phyloP scores from a whole-genome alignment of 2,113 vertebrate genomes.

The Salminus brasiliensis region DNA sequence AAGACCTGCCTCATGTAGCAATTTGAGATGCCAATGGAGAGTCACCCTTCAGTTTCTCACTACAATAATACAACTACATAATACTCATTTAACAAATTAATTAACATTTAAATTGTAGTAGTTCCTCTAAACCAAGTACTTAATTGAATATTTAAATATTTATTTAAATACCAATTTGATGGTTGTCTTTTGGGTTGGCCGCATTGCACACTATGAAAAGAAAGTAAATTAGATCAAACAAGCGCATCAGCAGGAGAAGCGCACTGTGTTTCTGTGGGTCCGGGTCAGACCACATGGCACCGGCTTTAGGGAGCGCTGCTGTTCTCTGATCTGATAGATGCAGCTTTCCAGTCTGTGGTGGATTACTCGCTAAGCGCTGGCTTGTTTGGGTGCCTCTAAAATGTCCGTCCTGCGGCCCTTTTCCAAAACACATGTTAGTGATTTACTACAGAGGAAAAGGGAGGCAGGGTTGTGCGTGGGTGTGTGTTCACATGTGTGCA shows the following conservation, averaged over 20 bases:
- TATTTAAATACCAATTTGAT: no score
- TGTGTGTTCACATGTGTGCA: not conserved
- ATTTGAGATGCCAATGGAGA: no score
- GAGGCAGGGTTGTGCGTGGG: constrained; percentile 21
- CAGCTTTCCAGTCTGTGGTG: constrained; percentile 47
- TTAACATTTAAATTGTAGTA: no score
- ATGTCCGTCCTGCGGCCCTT: constrained; percentile 47
- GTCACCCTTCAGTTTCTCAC: no score
- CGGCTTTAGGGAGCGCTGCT: not conserved
- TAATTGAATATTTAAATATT: no score
- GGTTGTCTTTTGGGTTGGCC: not conserved
- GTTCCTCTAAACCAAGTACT: no score
- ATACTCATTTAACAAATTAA: no score
- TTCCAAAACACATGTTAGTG: constrained; percentile 69
- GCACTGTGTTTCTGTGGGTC: not conserved
- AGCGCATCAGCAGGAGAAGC: not conserved
- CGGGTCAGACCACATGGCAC: not conserved
- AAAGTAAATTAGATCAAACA: not conserved
- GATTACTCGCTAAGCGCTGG: constrained; percentile 56
- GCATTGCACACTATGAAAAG: not conserved
- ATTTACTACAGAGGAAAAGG: constrained; percentile 64
- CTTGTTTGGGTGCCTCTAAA: constrained; percentile 58
- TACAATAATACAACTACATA: no score
- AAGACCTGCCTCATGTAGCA: no score
- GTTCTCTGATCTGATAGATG: constrained; percentile 35